These are phyloP conservation scores for Prosopocoilus inquinatus DNA, from an alignment of 2,888 invertebrate genomes.

Conservation along the genomic window DNA sequence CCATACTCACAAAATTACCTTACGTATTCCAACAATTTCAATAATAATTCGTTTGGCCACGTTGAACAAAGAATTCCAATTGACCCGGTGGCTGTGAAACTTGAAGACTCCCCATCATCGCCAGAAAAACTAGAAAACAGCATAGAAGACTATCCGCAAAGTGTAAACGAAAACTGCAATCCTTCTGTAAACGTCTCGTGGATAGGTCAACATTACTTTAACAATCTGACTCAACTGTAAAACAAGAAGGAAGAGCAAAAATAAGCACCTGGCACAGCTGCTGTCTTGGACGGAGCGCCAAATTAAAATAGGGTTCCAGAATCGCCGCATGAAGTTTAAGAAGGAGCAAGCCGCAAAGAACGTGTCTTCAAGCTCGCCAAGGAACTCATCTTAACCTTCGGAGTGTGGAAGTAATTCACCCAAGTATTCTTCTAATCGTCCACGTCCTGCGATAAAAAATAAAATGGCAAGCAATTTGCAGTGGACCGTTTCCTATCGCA, in stretches of 20 bases:
- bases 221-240: neutral
- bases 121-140: constrained; percentile 5
- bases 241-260: neutral
- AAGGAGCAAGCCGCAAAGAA: constrained; percentile 52
- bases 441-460: constrained; percentile 9
- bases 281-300: constrained; percentile 74
- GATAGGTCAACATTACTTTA: constrained; percentile 23
- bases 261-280: constrained; percentile 63
- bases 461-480: constrained; percentile 40
- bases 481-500: constrained; percentile 47
- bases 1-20: neutral
- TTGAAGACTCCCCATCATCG: constrained; percentile 15
- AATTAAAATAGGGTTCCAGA: constrained; percentile 89
- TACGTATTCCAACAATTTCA: constrained; percentile 5
- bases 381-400: constrained; percentile 14
- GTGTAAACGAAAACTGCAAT: constrained; percentile 22
- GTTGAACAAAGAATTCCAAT: constrained; percentile 1
- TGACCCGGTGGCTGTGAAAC: constrained; percentile 1
- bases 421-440: neutral
- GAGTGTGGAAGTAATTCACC: neutral
- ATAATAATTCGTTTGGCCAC: constrained; percentile 5
- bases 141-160: constrained; percentile 12
- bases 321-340: constrained; percentile 76
- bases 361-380: constrained; percentile 17
- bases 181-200: constrained; percentile 30